Base-by-base conservation (phyloP, 2,888 invertebrate species). In the Tholera decimalis region DNA sequence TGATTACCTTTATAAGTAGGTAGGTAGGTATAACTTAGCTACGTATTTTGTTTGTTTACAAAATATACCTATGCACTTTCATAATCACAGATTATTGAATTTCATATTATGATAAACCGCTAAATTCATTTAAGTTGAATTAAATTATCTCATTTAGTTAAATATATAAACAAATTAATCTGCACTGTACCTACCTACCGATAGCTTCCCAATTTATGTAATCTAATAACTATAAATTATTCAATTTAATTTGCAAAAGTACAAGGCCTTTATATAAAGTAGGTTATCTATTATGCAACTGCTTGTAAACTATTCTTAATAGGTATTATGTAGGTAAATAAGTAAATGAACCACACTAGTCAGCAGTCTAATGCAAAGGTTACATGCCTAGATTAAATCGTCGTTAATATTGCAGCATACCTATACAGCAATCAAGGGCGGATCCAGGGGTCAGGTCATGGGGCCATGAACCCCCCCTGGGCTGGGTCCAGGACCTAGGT, bases 111-210 rank as follows among this genome's bases (percentile, higher is more conserved):
- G 71, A 78, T 79, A 75, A 78, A 69, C 71, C 46, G 13, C 39
- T 24, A 28, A 53, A 53, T 61, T 57, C 46, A 55, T 55, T 57
- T 46, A 49, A 43, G 18, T 62, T 79, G 56, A 80, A 75, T 81
- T 49, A 75, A 67, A 70, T 70, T 62, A 44, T 43, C 41, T 49
- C 50, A 63, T 55, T 53, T 55, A 22, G 30, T 53, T 55, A 22
- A 37, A 37, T 69, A 44, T n/a, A n/a, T n/a, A n/a, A n/a, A n/a
- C n/a, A n/a, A n/a, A 62, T 46, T 41, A 59, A 64, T 71, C 22
- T 47, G n/a, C n/a, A 4, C 26, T n/a, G 18, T 43, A 22, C 13
- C 20, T 22, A 39, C 0, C 5, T 20, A 43, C 20, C 4, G 9
- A 18, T 28, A 28, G 30, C 26, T 49, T 72, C 22, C 43, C 18